Evolutionary conservation across 2,113 vertebrate species (phyloP).

Genomic region (Aldabrachelys gigantea): DNA sequence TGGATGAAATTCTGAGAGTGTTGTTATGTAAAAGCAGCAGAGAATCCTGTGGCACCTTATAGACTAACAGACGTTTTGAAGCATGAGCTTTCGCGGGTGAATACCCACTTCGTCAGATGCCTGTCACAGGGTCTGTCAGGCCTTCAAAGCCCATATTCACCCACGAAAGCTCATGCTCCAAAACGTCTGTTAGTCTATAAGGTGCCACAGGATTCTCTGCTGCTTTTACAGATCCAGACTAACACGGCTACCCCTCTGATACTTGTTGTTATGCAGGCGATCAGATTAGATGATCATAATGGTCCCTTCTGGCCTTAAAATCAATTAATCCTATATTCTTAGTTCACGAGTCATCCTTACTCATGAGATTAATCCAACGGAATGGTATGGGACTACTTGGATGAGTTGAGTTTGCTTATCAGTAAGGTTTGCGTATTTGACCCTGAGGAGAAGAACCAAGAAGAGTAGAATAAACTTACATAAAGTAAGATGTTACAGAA

Average conservation of each 20-base stretch:
- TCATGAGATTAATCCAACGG: background rate
- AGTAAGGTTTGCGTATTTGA: background rate
- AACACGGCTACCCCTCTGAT: no score
- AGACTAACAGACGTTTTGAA: no score
- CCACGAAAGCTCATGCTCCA: no score
- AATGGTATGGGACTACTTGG: background rate
- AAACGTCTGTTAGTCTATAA: no score
- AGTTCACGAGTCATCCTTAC: background rate
- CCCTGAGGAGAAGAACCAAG: background rate
- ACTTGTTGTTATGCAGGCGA: background rate
- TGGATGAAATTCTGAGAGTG: background rate
- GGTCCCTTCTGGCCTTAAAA: background rate
- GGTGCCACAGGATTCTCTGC: no score
- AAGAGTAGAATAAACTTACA: background rate
- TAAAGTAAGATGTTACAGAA: background rate
- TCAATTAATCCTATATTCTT: background rate
- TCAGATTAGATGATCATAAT: background rate
- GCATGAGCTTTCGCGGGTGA: no score
- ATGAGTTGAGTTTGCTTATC: background rate
- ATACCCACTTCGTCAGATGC: no score
- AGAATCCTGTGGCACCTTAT: no score
- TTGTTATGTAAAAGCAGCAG: background rate
- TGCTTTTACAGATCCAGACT: no score
- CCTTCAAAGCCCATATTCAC: no score
- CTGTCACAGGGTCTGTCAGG: no score